Conservation (phyloP, 2,888 invertebrate species). For the Nymphalis urticae region DNA sequence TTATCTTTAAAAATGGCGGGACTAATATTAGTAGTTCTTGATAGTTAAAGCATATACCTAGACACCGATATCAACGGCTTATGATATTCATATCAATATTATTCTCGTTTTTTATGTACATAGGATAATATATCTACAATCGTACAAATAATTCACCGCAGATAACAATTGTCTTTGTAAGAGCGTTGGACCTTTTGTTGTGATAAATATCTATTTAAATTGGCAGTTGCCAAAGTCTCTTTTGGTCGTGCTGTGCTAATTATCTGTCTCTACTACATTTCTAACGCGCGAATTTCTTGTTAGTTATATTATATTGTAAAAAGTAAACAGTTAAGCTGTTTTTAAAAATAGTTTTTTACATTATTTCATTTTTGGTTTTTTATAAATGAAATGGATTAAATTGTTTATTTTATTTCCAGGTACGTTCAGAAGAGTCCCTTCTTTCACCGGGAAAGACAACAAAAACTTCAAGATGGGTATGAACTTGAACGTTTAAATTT, state of each 20-base stretch:
- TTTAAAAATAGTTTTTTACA: too few relatives aligned
- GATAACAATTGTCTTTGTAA: not conserved
- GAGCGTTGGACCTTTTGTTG: not conserved
- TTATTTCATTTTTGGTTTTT: not conserved
- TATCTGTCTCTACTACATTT: too few relatives aligned
- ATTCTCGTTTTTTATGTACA: not conserved
- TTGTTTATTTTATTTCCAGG: slow-evolving; percentile 53
- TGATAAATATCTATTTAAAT: too few relatives aligned
- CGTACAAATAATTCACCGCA: not conserved
- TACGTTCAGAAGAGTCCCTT: slow-evolving; percentile 79
- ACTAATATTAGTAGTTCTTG: not conserved
- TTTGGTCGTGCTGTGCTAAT: too few relatives aligned
- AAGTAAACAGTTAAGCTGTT: too few relatives aligned
- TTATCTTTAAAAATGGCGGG: slow-evolving; percentile 9
- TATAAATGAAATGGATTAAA: not conserved
- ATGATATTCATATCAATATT: not conserved
- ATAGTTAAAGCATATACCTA: not conserved
- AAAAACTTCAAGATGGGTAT: slow-evolving; percentile 75
- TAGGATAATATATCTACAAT: not conserved
- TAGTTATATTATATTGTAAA: too few relatives aligned
- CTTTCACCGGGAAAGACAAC: slow-evolving; percentile 66
- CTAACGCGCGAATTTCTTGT: too few relatives aligned
- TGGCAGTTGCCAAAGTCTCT: too few relatives aligned
- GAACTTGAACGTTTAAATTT: slow-evolving; percentile 48
- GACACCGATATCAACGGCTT: not conserved